Evolutionary conservation across 1,140 invertebrate genomes (phyloP).

Genomic region (Hycleus cichorii): DNA sequence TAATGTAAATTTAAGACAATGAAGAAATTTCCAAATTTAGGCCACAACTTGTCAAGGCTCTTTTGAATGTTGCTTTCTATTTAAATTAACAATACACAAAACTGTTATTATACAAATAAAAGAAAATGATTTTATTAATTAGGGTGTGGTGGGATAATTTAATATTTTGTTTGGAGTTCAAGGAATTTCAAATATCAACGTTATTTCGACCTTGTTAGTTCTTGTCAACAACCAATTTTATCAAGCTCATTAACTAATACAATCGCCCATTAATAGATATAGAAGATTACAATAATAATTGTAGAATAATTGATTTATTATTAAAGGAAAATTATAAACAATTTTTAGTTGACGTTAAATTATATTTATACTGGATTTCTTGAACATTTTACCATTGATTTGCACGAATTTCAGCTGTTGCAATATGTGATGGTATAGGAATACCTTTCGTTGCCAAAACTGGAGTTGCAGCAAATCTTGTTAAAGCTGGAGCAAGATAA

Average conservation of each 20-base stretch:
- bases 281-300: background rate
- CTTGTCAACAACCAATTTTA: background rate
- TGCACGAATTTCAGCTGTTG: too few species aligned
- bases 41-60: too few species aligned
- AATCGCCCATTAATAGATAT: background rate
- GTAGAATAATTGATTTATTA: background rate
- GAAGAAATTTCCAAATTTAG: too few species aligned
- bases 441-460: too few species aligned
- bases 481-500: too few species aligned
- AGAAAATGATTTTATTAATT: background rate
- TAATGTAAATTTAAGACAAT: too few species aligned
- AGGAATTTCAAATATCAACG: background rate
- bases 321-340: background rate
- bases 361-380: too few species aligned
- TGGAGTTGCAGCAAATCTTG: too few species aligned
- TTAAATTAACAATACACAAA: too few species aligned
- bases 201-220: background rate
- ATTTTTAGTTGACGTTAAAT: background rate
- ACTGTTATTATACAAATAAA: background rate
- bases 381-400: too few species aligned
- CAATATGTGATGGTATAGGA: too few species aligned
- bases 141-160: background rate
- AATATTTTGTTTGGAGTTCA: background rate
- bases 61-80: too few species aligned
- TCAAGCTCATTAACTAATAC: background rate